A percentile compares a stretch with the other conserved stretches of the same genome.
Evolutionary conservation across 2,797 vertebrate genomes (phyloP).

Genomic region (Petrocephalus sullivani): DNA sequence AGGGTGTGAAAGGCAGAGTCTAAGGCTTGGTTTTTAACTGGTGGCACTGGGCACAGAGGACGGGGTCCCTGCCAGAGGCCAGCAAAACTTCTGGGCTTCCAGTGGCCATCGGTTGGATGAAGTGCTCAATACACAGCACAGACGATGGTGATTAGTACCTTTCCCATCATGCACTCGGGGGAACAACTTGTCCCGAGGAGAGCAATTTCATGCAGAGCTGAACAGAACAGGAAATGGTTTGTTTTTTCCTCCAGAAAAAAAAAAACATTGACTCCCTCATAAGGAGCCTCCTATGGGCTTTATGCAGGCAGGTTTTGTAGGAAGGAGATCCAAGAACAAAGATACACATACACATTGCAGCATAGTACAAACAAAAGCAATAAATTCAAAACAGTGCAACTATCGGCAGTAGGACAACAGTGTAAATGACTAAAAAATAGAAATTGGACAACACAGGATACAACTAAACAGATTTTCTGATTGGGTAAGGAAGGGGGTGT

Average conservation of each 20-base stretch:
- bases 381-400: not conserved
- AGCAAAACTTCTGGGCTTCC: not conserved
- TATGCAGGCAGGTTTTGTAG: not conserved
- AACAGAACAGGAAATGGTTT: slow-evolving; percentile 29
- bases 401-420: not conserved
- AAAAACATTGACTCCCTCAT: not conserved
- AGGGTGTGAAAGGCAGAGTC: not conserved
- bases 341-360: not conserved
- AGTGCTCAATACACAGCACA: not conserved
- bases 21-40: not conserved
- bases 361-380: not conserved
- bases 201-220: slow-evolving; percentile 31
- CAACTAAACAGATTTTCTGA: not conserved
- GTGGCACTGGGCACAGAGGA: not conserved
- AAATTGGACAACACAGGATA: not conserved
- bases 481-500: not conserved
- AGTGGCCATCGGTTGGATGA: slow-evolving; percentile 10
- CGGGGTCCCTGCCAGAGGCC: not conserved
- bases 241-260: not conserved
- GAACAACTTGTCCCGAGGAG: slow-evolving; percentile 24
- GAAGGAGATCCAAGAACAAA: slow-evolving; percentile 5
- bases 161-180: slow-evolving; percentile 7
- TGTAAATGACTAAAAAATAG: not conserved
- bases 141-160: slow-evolving; percentile 19
- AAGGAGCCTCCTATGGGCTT: slow-evolving; percentile 27